Base-by-base conservation (phyloP, 2,797 vertebrate species). In the Brachymystax lenok region DNA sequence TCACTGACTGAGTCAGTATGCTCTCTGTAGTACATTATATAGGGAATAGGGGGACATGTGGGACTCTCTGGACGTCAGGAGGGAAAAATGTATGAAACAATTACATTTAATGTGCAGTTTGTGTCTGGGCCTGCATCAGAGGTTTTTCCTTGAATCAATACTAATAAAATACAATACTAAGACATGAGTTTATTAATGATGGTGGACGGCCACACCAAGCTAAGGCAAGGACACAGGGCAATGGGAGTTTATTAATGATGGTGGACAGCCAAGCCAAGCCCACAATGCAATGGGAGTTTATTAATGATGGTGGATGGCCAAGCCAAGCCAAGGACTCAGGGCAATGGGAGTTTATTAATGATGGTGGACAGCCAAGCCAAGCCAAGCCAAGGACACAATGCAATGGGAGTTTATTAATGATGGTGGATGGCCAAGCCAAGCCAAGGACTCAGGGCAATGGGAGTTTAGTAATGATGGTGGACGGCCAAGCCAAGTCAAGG, bases 61-160 rank as follows among this genome's bases (percentile, higher is more conserved):
- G 27, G 24, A 75, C n/a, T n/a, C 73, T 69, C 35, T 75, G n/a
- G 70, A 77, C 73, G 69, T 78, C 69, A 72, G 27, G 54, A 63
- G 24, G 5, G 46, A 77, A 75, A 78, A 77, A 80, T 81, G 59
- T 78, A 79, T 77, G 51, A 77, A 50, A 79, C 78, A 84, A 80
- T 77, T 19, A 77, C 40, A 4, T 77, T 68, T 69, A 78, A 74
- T 77, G 73, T 82, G 78, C 19, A 6, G 74, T 71, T 69, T 82
- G 51, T 75, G 66, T 61, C 74, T 71, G 50, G 74, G 74, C 21
- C 1, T 14, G 71, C 64, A 75, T 40, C 69, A 35, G 17, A 81
- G 51, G 64, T 64, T 83, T 76, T 67, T 52, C 73, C n/a, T 30
- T 68, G 69, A 84, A 85, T 79, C 64, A 72, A 54, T 71, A n/a